These are phyloP conservation scores for Melanerpes formicivorus DNA, from an alignment of 2,113 vertebrate species.

Conservation along the genomic window DNA sequence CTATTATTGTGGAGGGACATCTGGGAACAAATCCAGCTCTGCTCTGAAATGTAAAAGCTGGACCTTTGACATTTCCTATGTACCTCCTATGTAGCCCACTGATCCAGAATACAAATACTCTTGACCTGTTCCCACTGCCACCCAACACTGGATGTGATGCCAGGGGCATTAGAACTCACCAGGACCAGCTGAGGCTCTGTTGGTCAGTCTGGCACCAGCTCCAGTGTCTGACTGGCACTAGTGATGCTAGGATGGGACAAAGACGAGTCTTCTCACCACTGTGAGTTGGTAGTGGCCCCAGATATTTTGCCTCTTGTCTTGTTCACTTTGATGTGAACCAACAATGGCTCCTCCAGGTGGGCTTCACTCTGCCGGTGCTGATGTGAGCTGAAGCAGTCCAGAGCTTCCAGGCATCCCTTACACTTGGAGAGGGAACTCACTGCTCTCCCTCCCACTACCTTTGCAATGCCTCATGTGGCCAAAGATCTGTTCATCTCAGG, in stretches of 20 bases:
- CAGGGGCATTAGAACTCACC: neutral
- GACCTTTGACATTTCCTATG: neutral
- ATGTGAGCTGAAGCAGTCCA: neutral
- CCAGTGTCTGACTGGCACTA: neutral
- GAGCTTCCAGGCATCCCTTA: neutral
- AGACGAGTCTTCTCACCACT: neutral
- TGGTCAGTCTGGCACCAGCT: neutral
- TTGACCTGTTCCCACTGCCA: neutral
- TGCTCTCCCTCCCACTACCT: neutral
- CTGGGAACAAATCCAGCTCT: neutral
- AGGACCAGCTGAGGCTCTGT: neutral
- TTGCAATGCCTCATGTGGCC: neutral
- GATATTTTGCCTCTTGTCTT: fast-evolving
- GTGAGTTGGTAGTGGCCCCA: neutral
- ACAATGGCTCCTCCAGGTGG: neutral
- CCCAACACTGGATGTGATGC: neutral
- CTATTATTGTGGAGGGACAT: neutral
- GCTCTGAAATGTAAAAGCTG: neutral
- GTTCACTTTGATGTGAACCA: neutral
- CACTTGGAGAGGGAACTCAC: fast-evolving
- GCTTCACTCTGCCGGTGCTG: neutral
- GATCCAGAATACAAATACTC: fast-evolving
- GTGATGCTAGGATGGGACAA: too few species aligned
- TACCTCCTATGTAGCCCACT: neutral
- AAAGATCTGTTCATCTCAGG: fast-evolving